Evolutionary conservation across 2,888 invertebrate genomes (phyloP).

Genomic region (Zelleria hepariella): DNA sequence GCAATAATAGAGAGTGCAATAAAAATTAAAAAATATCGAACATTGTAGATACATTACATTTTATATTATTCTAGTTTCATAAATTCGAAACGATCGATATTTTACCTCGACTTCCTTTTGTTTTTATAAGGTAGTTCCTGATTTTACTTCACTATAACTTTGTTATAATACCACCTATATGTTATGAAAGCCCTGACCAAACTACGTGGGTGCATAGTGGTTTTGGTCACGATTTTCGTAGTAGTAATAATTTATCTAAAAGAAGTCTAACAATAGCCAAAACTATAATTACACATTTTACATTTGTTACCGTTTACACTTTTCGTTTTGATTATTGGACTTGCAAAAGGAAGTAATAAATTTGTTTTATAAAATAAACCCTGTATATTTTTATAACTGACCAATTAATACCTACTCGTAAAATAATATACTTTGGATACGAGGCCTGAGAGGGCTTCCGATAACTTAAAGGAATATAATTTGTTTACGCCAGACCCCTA

Average conservation of each 20-base stretch:
- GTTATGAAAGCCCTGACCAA: slow-evolving; percentile 6
- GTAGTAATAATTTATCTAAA: not conserved
- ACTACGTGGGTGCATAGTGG: slow-evolving; percentile 5
- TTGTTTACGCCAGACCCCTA: no score
- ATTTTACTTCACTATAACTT: not conserved
- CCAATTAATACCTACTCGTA: no score
- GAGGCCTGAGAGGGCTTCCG: no score
- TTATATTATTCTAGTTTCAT: slow-evolving; percentile 16
- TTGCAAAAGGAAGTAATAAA: slow-evolving; percentile 57
- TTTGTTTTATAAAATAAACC: slow-evolving; percentile 27
- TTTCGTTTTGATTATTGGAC: slow-evolving; percentile 17
- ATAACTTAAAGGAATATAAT: no score
- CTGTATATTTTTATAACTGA: no score
- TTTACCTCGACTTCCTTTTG: slow-evolving; percentile 48
- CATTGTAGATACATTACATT: slow-evolving; percentile 45
- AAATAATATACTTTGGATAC: no score
- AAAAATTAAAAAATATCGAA: slow-evolving; percentile 37
- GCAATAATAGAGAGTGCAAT: slow-evolving; percentile 8
- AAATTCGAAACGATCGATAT: slow-evolving; percentile 57
- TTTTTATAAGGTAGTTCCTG: not conserved
- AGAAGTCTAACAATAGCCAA: not conserved
- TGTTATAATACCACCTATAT: not conserved
- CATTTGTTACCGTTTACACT: slow-evolving; percentile 8
- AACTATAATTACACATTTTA: slow-evolving; percentile 4
- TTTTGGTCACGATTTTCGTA: slow-evolving; percentile 3